These are phyloP conservation scores for Phania funesta DNA, from an alignment of 2,888 invertebrate genomes.

Conservation along the genomic window DNA sequence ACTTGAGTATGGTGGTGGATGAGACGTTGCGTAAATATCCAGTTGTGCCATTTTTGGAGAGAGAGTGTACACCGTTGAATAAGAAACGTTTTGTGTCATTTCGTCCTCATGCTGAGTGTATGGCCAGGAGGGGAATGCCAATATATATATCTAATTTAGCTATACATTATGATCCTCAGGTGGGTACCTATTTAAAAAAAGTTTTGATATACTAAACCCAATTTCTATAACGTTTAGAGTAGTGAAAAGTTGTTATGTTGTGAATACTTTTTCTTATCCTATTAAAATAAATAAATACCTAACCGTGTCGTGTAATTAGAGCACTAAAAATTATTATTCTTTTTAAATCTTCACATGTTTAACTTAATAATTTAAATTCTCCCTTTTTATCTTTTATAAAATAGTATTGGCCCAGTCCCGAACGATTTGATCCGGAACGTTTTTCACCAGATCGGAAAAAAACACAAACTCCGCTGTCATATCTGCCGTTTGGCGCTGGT, in stretches of 20 bases:
- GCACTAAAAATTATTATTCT: too few relatives aligned
- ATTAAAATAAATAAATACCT: too few relatives aligned
- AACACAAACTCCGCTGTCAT: conserved; percentile 75
- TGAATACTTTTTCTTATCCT: too few relatives aligned
- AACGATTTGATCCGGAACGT: conserved; percentile 78
- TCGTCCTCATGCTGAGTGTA: conserved; percentile 77
- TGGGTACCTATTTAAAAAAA: conserved; percentile 59
- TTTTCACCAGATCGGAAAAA: conserved; percentile 74
- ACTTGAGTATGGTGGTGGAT: conserved; percentile 80
- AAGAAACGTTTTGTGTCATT: conserved; percentile 76
- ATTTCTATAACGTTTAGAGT: too few relatives aligned
- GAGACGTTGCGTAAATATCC: conserved; percentile 79
- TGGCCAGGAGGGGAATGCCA: conserved; percentile 77
- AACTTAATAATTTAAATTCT: neutral
- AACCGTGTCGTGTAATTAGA: too few relatives aligned
- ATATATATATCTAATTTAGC: conserved; percentile 78
- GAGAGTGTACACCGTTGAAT: conserved; percentile 76
- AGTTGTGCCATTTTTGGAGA: conserved; percentile 78
- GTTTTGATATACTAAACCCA: neutral
- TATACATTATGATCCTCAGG: conserved; percentile 79
- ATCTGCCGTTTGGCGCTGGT: conserved; percentile 78
- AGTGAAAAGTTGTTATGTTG: too few relatives aligned
- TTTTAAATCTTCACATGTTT: too few relatives aligned
- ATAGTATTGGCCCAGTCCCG: conserved; percentile 78
- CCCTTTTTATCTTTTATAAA: neutral